Evolutionary conservation across 2,888 invertebrate genomes (phyloP).

Genomic region (Sipha maydis): DNA sequence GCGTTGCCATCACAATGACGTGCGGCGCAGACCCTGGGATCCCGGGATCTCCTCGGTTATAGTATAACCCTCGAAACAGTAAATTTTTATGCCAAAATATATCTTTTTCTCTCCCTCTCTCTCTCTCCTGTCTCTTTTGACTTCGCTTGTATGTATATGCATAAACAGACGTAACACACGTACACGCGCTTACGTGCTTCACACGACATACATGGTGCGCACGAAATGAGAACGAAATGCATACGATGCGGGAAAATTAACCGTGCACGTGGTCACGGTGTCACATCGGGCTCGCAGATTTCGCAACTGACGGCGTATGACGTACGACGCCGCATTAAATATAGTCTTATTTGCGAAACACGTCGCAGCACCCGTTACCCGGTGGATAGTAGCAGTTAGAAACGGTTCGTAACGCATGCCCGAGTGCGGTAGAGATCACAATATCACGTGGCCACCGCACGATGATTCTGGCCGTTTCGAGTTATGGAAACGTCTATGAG

Average conservation of each 20-base stretch:
- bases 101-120: background rate
- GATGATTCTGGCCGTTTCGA: too few species aligned
- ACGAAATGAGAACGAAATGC: too few species aligned
- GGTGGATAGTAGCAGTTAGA: too few species aligned
- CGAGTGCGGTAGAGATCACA: too few species aligned
- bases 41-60: constrained; percentile 11
- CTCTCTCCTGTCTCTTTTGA: background rate
- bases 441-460: too few species aligned
- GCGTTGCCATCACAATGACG: background rate
- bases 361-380: too few species aligned
- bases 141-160: background rate
- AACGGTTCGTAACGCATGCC: too few species aligned
- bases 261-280: background rate
- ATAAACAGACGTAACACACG: background rate
- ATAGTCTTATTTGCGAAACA: too few species aligned
- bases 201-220: too few species aligned
- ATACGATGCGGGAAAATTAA: background rate
- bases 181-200: background rate
- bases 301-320: too few species aligned
- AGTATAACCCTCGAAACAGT: constrained; percentile 50
- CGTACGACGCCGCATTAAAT: too few species aligned
- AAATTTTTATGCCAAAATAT: constrained; percentile 60
- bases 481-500: too few species aligned
- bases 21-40: background rate
- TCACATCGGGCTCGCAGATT: background rate